Conservation (phyloP, 2,113 vertebrate species). For the Phalacrocorax pelagicus region DNA sequence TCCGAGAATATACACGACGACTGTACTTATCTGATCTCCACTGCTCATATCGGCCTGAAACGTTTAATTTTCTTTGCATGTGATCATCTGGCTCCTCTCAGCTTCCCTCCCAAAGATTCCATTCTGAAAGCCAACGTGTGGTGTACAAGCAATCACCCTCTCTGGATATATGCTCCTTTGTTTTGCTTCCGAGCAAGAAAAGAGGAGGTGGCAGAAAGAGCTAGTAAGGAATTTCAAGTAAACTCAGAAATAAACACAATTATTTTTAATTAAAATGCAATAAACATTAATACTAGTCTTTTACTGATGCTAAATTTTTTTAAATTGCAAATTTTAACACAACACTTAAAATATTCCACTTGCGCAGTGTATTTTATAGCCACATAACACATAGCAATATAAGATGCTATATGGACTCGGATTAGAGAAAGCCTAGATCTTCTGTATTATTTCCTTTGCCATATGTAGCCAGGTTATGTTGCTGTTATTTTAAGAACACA, state of each 20-base stretch:
- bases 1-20: background rate
- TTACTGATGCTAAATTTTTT: background rate
- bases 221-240: background rate
- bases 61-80: conserved; percentile 23
- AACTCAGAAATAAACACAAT: background rate
- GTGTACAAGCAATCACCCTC: background rate
- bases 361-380: background rate
- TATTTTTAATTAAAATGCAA: background rate
- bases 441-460: background rate
- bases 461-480: background rate
- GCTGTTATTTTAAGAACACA: background rate
- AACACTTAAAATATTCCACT: background rate
- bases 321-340: background rate
- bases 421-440: background rate
- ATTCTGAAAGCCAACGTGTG: background rate
- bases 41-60: background rate
- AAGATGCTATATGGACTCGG: background rate
- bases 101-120: conserved; percentile 1
- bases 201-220: background rate
- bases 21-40: background rate
- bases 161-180: background rate
- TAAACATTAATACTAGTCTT: background rate
- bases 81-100: background rate
- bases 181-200: background rate
- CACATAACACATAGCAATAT: background rate